Evolutionary conservation across 2,797 vertebrate species (phyloP).

Genomic region (Tapera naevia): DNA sequence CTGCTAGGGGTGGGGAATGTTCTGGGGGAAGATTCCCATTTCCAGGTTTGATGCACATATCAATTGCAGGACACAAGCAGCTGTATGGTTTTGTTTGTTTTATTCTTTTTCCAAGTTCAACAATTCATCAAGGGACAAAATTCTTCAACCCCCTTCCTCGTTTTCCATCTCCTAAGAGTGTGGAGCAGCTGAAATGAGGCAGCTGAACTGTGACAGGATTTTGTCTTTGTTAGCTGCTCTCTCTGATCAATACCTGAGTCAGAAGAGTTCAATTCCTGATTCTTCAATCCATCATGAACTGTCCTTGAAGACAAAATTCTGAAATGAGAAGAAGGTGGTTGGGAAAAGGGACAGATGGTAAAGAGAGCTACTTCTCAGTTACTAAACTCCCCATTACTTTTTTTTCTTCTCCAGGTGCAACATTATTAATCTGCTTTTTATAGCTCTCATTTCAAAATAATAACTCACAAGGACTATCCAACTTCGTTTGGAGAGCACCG

Average conservation of each 20-base stretch:
- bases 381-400: neutral
- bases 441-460: neutral
- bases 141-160: neutral
- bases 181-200: neutral
- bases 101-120: neutral
- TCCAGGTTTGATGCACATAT: neutral
- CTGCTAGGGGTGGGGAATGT: neutral
- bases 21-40: neutral
- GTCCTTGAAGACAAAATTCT: constrained; percentile 77
- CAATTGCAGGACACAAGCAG: neutral
- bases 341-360: neutral
- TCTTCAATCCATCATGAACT: constrained; percentile 76
- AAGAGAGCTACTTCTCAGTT: neutral
- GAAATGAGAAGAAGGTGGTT: constrained; percentile 1
- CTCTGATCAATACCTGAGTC: constrained; percentile 72
- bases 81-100: neutral
- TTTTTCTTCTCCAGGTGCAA: neutral
- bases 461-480: neutral
- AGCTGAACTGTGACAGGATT: neutral
- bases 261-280: constrained; percentile 75
- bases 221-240: neutral
- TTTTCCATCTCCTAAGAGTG: neutral
- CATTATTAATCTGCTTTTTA: neutral
- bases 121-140: neutral
- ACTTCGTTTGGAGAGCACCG: neutral